Base-by-base conservation (phyloP, 2,113 vertebrate genomes). In the Vulpes ferrilata region DNA sequence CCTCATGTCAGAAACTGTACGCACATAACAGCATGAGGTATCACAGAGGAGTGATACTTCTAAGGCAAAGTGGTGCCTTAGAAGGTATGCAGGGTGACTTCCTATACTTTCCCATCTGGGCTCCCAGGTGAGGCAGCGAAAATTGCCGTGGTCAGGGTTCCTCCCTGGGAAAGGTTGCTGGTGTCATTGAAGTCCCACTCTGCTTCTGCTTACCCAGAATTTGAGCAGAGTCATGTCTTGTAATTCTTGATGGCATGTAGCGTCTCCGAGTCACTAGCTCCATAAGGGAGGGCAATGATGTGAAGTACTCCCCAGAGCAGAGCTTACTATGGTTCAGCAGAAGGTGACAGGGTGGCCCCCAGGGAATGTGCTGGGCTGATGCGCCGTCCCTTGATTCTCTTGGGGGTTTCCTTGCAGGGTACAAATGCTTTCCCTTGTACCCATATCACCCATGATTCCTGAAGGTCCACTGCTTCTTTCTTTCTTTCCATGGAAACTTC, bases 231-330 rank as follows among this genome's bases (percentile, higher is more conserved):
- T 35, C 48, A 62, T 74, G 88, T 55, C 82, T 88, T 32, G 35
- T 87, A 87, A 90, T 73, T 96, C 62, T 84, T 94, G 62, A 48
- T 10, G 76, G 35, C 27, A 87, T 92, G 38, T 32, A 95, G 25
- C n/a, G 3, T 98, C 82, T 92, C 78, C 3, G 73, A 97, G 91
- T 95, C 90, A 93, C 55, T 95, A 76, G 78, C 74, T 98, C 88
- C 88, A 96, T 95, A 97, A 97, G 91, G 88, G 93, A 97, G 91
- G 92, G 38, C 62, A 71, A 76, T 0, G 35, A 65, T 80, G 85
- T 80, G 69, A 96, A 92, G 92, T 88, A 92, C 10, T 96, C 97
- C 90, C 94, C 59, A 71, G 88, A 93, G 76, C 27, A 67, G 35
- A 64, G 10, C 88, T 95, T 91, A 51, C 59, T 92, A 30, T 43